Evolutionary conservation across 1,140 invertebrate species (phyloP).

Genomic region (Akabosia matsudoensis): DNA sequence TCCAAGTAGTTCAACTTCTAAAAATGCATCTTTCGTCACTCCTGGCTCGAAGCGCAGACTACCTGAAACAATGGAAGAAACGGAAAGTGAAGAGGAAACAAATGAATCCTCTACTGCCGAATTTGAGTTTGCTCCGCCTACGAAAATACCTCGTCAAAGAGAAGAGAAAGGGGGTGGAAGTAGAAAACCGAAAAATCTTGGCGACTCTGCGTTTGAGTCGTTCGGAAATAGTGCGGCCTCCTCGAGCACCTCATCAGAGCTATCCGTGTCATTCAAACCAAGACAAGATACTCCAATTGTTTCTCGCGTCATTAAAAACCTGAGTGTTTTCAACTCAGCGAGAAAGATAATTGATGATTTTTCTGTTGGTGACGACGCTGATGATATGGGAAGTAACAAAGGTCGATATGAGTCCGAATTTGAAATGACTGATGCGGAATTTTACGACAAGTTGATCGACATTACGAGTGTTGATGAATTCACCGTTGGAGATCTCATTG

Average conservation of each 20-base stretch:
- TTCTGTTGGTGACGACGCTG: not conserved
- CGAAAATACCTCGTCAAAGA: not conserved
- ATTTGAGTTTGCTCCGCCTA: slow-evolving; percentile 33
- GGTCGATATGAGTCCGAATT: no score
- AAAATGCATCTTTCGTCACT: no score
- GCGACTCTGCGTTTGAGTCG: not conserved
- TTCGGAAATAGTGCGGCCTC: not conserved
- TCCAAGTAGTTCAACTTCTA: not conserved
- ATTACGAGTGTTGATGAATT: not conserved
- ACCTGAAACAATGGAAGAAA: slow-evolving; percentile 47
- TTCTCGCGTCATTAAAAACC: slow-evolving; percentile 6
- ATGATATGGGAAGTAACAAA: not conserved
- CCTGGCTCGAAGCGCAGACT: not conserved
- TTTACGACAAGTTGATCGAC: not conserved
- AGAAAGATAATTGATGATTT: not conserved
- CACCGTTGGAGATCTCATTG: not conserved
- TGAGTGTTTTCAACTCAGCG: not conserved
- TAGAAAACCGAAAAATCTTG: not conserved
- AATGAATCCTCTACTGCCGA: slow-evolving; percentile 44
- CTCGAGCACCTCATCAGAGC: not conserved
- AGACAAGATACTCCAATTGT: slow-evolving; percentile 19
- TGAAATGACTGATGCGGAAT: no score
- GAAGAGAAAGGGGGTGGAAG: not conserved
- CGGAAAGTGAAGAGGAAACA: slow-evolving; percentile 55
- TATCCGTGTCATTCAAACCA: not conserved